A percentile compares a stretch with the other conserved stretches of the same genome.
phyloP scores from a whole-genome alignment of 2,113 vertebrate genomes.

The Sphyrna mokarran region DNA sequence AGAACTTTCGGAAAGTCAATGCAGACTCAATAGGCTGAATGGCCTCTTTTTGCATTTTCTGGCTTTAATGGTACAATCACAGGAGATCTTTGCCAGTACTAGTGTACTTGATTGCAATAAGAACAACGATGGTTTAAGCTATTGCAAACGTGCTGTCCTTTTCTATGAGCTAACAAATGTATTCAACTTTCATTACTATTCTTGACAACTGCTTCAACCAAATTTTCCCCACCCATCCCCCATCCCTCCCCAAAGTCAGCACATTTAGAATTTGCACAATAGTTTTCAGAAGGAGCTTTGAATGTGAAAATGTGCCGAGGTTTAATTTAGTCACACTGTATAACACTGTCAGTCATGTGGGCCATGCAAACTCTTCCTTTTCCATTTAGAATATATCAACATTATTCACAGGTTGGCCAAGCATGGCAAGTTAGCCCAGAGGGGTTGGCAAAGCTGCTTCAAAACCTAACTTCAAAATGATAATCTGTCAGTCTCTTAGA shows the following conservation, averaged over 20 bases:
- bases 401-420: conserved; percentile 25
- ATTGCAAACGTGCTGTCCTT: not conserved
- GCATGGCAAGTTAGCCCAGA: conserved; percentile 22
- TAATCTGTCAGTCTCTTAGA: not conserved
- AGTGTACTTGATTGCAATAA: not conserved
- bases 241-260: not conserved
- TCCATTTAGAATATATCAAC: not conserved
- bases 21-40: too few species aligned
- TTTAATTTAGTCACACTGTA: not conserved
- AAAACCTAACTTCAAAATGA: not conserved
- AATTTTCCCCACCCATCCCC: not conserved
- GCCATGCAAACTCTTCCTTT: conserved; percentile 25
- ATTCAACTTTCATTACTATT: not conserved
- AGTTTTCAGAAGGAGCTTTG: not conserved
- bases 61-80: not conserved
- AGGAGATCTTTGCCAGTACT: not conserved
- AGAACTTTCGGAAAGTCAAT: too few species aligned
- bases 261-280: not conserved
- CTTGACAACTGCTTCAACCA: not conserved
- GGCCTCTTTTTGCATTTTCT: too few species aligned
- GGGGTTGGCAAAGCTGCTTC: not conserved
- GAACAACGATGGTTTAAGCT: not conserved
- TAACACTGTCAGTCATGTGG: conserved; percentile 13
- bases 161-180: not conserved
- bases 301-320: not conserved